Evolutionary conservation across 2,797 vertebrate genomes (phyloP).

Genomic region (Pangasius sanitwongsei): DNA sequence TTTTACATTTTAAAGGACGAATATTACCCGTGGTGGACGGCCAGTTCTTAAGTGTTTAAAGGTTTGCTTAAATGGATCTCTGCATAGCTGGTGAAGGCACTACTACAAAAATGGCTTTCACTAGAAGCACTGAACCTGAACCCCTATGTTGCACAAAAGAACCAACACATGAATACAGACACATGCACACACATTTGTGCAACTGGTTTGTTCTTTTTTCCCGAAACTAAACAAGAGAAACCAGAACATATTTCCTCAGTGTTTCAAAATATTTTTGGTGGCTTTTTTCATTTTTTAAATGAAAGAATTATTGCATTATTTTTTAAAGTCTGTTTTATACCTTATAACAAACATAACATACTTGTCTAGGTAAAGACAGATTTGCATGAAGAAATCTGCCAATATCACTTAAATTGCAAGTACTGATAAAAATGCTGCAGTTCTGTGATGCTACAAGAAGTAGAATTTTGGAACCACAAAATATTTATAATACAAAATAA

Average conservation of each 20-base stretch:
- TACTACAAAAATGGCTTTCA: background rate
- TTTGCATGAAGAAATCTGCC: background rate
- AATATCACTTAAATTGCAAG: background rate
- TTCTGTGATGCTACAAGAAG: background rate
- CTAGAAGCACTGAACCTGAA: background rate
- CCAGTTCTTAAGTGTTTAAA: background rate
- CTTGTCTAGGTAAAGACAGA: background rate
- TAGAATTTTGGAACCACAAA: background rate
- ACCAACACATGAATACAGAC: background rate
- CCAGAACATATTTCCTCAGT: background rate
- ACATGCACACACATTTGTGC: background rate
- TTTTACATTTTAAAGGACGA: background rate
- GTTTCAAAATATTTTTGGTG: background rate
- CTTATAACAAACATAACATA: background rate
- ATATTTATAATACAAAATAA: background rate
- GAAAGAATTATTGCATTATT: background rate
- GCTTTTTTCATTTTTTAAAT: background rate
- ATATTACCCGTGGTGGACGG: background rate
- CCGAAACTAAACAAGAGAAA: background rate
- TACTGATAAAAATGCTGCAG: background rate
- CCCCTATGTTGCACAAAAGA: background rate
- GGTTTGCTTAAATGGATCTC: background rate
- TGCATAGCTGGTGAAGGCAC: conserved; percentile 17
- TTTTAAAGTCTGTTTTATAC: background rate
- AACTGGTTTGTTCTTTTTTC: background rate